phyloP scores from a whole-genome alignment of 2,888 invertebrate species.

The Allygus modestus region DNA sequence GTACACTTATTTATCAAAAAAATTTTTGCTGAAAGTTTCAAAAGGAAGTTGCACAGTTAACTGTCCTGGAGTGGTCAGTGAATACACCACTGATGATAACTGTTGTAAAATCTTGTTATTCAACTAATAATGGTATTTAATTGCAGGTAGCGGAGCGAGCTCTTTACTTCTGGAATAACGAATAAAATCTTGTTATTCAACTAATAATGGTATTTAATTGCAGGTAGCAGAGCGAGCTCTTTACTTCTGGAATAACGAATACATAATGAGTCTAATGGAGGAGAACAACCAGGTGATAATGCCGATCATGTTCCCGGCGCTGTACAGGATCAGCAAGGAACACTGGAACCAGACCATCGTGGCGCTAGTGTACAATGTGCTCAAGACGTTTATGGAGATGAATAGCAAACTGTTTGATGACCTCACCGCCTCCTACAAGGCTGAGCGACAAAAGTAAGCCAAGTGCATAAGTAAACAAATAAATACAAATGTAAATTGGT shows the following conservation, averaged over 20 bases:
- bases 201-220: too few relatives aligned
- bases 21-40: too few relatives aligned
- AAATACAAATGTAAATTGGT: too few relatives aligned
- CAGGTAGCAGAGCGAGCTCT: constrained; percentile 99
- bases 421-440: constrained; percentile 98
- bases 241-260: constrained; percentile 99
- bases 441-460: constrained; percentile 98
- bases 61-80: too few relatives aligned
- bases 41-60: too few relatives aligned
- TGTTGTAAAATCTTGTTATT: too few relatives aligned
- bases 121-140: too few relatives aligned
- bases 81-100: too few relatives aligned
- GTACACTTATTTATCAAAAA: too few relatives aligned
- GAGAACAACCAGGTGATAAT: constrained; percentile 99
- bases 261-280: constrained; percentile 99
- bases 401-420: constrained; percentile 99
- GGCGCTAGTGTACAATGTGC: constrained; percentile 99
- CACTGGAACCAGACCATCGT: constrained; percentile 99
- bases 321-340: constrained; percentile 99
- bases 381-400: constrained; percentile 99
- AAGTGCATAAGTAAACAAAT: too few relatives aligned
- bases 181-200: too few relatives aligned
- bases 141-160: constrained; percentile 98
- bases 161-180: constrained; percentile 99
- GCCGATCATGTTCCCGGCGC: constrained; percentile 99